phyloP scores from a whole-genome alignment of 2,113 vertebrate species.

The Dromiciops gliroides region DNA sequence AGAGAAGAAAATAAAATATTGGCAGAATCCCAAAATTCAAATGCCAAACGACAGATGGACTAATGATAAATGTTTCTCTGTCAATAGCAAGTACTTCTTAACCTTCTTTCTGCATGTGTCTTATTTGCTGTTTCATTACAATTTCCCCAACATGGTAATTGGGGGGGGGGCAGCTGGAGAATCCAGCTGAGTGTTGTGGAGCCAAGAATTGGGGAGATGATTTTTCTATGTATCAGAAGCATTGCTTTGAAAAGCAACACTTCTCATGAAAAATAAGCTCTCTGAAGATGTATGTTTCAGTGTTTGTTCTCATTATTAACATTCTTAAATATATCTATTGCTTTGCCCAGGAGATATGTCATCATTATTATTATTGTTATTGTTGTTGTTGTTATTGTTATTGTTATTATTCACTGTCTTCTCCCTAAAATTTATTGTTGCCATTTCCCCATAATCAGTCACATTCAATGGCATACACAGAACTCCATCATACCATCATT shows the following conservation, averaged over 20 bases:
- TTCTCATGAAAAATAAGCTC: not conserved
- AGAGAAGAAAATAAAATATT: not conserved
- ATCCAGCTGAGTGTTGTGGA: fast-evolving
- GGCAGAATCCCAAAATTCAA: not conserved
- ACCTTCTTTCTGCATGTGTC: not conserved
- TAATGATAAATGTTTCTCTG: fast-evolving
- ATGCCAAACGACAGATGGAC: not conserved
- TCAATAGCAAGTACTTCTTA: fast-evolving
- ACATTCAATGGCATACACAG: not conserved
- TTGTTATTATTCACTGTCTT: not conserved
- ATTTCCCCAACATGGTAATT: not conserved
- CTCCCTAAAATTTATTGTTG: not conserved
- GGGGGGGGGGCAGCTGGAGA: not conserved
- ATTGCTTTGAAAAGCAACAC: fast-evolving
- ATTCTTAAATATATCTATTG: fast-evolving
- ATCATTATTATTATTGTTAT: not conserved
- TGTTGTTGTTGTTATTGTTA: not conserved
- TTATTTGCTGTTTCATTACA: not conserved
- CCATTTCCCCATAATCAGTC: not conserved
- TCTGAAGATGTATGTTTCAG: not conserved
- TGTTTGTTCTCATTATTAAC: not conserved
- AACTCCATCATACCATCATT: not conserved
- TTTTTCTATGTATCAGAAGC: no score
- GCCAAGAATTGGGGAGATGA: not conserved
- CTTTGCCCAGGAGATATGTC: not conserved